phyloP scores from a whole-genome alignment of 2,113 vertebrate species.

The Rhizomys pruinosus region DNA sequence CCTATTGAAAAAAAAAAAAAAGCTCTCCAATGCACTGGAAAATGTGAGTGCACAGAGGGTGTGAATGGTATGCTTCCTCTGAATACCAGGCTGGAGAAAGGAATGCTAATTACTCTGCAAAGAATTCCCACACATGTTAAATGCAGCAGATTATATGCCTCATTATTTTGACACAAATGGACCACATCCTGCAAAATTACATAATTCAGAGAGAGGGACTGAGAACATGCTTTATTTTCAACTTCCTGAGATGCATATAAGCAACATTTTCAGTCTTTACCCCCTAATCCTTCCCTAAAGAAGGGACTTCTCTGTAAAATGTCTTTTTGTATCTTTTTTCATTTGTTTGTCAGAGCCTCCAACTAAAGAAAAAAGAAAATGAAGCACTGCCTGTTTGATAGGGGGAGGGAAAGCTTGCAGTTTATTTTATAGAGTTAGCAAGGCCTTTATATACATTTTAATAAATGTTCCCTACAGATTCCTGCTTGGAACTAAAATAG shows the following conservation, averaged over 20 bases:
- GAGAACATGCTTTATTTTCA: conserved; percentile 60
- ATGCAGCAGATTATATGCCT: conserved; percentile 65
- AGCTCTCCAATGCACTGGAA: conserved; percentile 73
- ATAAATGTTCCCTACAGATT: not conserved
- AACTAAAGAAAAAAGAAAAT: not conserved
- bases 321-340: conserved; percentile 2
- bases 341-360: conserved; percentile 41
- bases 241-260: conserved; percentile 61
- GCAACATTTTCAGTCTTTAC: not conserved
- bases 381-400: not conserved
- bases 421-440: conserved; percentile 38
- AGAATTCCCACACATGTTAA: conserved; percentile 78
- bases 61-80: conserved; percentile 79
- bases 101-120: conserved; percentile 77
- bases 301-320: not conserved
- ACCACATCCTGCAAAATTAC: conserved; percentile 63
- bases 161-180: conserved; percentile 73
- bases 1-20: conserved; percentile 65
- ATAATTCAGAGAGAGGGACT: conserved; percentile 56
- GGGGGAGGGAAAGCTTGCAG: not conserved
- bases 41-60: conserved; percentile 74
- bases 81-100: conserved; percentile 73
- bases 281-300: conserved; percentile 3
- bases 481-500: conserved; percentile 27
- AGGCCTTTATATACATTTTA: conserved; percentile 32